phyloP scores from a whole-genome alignment of 2,797 vertebrate species.

The Eulemur rubriventer region DNA sequence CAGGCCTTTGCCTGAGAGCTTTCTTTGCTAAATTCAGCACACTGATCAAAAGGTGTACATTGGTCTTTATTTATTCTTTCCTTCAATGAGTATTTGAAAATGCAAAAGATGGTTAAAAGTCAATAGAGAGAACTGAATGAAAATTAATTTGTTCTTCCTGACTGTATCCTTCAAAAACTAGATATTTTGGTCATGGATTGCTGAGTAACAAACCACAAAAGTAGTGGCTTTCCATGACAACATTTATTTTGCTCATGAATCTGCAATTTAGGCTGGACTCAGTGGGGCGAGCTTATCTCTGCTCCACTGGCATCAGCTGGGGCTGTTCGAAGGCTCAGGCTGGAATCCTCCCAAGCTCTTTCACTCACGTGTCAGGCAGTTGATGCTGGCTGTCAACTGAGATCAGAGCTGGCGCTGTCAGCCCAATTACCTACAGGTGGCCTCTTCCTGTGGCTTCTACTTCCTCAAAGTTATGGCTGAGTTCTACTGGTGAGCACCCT shows the following conservation, averaged over 20 bases:
- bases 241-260: background rate
- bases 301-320: background rate
- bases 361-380: background rate
- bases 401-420: background rate
- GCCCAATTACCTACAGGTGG: rapidly evolving
- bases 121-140: slow-evolving; percentile 57
- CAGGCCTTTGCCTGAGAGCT: background rate
- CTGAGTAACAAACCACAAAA: background rate
- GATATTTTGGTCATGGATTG: background rate
- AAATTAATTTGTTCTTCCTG: slow-evolving; percentile 79
- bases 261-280: background rate
- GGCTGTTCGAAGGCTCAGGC: background rate
- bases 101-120: slow-evolving; percentile 28
- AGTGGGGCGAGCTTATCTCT: background rate
- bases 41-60: background rate
- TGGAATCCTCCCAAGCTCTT: background rate
- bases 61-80: slow-evolving; percentile 28
- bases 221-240: background rate
- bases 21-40: slow-evolving; percentile 6
- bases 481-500: background rate
- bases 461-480: background rate
- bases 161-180: slow-evolving; percentile 85
- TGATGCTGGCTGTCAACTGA: background rate
- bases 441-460: background rate
- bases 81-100: slow-evolving; percentile 41